Base-by-base conservation (phyloP, 2,888 invertebrate species). In the Taphrorychus bicolor region DNA sequence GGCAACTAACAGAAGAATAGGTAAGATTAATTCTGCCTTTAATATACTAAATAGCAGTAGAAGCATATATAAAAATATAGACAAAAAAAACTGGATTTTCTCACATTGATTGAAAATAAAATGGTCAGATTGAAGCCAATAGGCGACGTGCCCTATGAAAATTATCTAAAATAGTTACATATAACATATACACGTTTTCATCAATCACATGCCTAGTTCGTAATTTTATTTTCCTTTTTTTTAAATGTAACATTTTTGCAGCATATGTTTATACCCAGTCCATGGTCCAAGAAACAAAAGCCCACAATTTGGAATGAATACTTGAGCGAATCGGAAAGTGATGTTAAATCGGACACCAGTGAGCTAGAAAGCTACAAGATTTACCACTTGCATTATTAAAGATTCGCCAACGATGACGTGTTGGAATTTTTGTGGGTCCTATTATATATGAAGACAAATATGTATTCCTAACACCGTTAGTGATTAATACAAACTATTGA, bases 1-100 rank as follows among this genome's bases (percentile, higher is more conserved):
- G 95, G 95, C 93, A 94, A 82, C 84, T 94, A 71, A 90, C 91
- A 76, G 91, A 91, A 77, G 91, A 92, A 84, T 92, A 90, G 86
- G 68, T 68, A 48, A 7, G 14, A 45, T 9, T 9, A 1, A 7
- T 32, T 32, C 11, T 2, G 32, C 32, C n/a, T n/a, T n/a, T n/a
- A n/a, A n/a, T n/a, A n/a, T n/a, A n/a, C n/a, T n/a, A n/a, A n/a
- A n/a, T n/a, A n/a, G n/a, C n/a, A n/a, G n/a, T n/a, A n/a, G n/a
- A n/a, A n/a, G n/a, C n/a, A n/a, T n/a, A n/a, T n/a, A n/a, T n/a
- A n/a, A n/a, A n/a, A n/a, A n/a, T n/a, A n/a, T n/a, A n/a, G n/a
- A n/a, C n/a, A n/a, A n/a, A n/a, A n/a, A n/a, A n/a, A n/a, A n/a
- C n/a, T n/a, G n/a, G n/a, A n/a, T n/a, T n/a, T n/a, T n/a, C n/a